These are phyloP conservation scores for Anas acuta DNA, from an alignment of 2,797 vertebrate species.

Conservation along the genomic window DNA sequence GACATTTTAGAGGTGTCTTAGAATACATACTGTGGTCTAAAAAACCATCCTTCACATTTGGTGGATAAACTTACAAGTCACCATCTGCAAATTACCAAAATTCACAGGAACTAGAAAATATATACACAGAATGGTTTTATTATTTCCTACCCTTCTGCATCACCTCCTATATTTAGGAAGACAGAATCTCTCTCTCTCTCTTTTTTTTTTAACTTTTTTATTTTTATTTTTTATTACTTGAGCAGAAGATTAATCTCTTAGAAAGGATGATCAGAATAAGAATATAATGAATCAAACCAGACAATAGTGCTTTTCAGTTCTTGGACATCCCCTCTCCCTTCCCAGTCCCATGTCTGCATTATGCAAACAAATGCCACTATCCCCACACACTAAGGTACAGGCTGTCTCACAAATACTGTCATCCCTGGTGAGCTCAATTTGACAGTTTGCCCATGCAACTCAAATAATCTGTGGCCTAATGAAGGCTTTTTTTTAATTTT, in stretches of 20 bases:
- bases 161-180: neutral
- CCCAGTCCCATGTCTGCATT: neutral
- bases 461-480: constrained; percentile 32
- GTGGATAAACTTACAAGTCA: constrained; percentile 4
- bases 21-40: neutral
- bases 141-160: neutral
- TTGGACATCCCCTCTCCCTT: neutral
- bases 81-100: constrained; percentile 68
- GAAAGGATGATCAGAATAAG: neutral
- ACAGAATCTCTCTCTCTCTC: neutral
- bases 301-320: constrained; percentile 25
- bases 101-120: constrained; percentile 49
- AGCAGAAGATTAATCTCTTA: constrained; percentile 6
- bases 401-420: neutral
- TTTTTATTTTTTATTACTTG: constrained; percentile 1
- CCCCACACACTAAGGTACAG: neutral
- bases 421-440: neutral
- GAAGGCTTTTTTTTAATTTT: neutral
- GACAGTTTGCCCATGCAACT: neutral
- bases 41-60: neutral
- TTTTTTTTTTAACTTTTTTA: too few species aligned
- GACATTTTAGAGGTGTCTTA: neutral
- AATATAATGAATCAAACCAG: neutral
- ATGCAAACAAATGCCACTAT: neutral
- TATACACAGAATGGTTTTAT: constrained; percentile 20